Evolutionary conservation across 53 echinoderm and acorn worm genomes (phyloP).

Genomic region (Apostichopus leukothele): DNA sequence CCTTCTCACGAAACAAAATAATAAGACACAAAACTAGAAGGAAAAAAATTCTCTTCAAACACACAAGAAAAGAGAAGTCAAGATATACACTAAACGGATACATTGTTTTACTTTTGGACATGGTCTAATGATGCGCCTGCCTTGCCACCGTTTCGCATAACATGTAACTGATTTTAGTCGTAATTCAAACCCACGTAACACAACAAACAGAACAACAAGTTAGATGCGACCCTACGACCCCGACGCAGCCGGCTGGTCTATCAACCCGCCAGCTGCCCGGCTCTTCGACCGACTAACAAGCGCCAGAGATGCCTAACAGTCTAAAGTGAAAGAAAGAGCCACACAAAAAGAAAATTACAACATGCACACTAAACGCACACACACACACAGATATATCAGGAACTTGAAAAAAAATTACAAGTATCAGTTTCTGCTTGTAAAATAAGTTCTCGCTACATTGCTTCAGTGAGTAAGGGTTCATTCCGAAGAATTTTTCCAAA

Average conservation of each 20-base stretch:
- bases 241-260: conserved; percentile 46
- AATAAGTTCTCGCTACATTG: conserved; percentile 32
- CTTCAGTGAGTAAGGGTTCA: conserved; percentile 39
- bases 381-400: background rate
- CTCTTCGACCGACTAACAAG: conserved; percentile 32
- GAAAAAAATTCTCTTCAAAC: no score
- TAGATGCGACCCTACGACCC: conserved; percentile 34
- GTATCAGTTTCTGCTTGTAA: conserved; percentile 11
- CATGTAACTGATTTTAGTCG: conserved; percentile 36
- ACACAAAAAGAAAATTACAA: background rate
- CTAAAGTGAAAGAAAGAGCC: conserved; percentile 10
- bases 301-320: conserved; percentile 45
- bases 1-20: no score
- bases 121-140: background rate
- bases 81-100: background rate
- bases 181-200: conserved; percentile 44
- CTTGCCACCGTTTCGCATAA: conserved; percentile 31
- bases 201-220: conserved; percentile 46
- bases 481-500: conserved; percentile 21
- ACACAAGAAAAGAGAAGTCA: background rate
- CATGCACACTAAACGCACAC: background rate
- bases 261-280: conserved; percentile 44
- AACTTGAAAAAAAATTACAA: background rate
- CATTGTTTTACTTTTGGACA: background rate
- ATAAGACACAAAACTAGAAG: no score